phyloP scores from a whole-genome alignment of 2,888 invertebrate species.

The Xanthia icteritia region DNA sequence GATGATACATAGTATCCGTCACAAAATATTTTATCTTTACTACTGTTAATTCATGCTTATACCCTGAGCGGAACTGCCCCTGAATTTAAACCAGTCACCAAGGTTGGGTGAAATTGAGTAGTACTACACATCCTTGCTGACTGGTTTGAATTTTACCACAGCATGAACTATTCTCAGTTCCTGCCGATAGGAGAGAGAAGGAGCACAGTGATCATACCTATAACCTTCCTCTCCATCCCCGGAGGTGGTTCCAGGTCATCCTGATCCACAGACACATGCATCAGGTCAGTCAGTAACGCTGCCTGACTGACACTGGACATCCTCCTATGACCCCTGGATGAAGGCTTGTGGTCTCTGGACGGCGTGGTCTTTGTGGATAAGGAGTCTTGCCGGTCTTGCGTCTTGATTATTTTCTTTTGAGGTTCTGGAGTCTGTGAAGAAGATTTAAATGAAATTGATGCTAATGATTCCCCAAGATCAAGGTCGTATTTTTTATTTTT shows the following conservation, averaged over 20 bases:
- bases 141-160: not conserved
- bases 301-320: slow-evolving; percentile 84
- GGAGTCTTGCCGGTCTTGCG: slow-evolving; percentile 69
- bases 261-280: slow-evolving; percentile 81
- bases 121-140: not conserved
- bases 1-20: not conserved
- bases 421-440: slow-evolving; percentile 82
- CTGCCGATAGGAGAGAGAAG: not conserved
- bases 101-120: no score
- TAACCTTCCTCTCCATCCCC: slow-evolving; percentile 81
- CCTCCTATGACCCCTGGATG: slow-evolving; percentile 78
- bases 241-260: slow-evolving; percentile 79
- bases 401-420: slow-evolving; percentile 78
- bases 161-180: not conserved
- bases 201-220: slow-evolving; percentile 69
- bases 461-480: not conserved
- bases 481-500: not conserved
- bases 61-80: no score
- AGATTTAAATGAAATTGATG: not conserved
- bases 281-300: slow-evolving; percentile 81
- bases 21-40: not conserved
- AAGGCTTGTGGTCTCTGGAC: slow-evolving; percentile 76
- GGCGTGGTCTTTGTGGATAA: slow-evolving; percentile 78
- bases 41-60: no score
- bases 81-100: no score